These are phyloP conservation scores for Drosophila helvetica DNA, from an alignment of 2,888 invertebrate species.

Conservation along the genomic window DNA sequence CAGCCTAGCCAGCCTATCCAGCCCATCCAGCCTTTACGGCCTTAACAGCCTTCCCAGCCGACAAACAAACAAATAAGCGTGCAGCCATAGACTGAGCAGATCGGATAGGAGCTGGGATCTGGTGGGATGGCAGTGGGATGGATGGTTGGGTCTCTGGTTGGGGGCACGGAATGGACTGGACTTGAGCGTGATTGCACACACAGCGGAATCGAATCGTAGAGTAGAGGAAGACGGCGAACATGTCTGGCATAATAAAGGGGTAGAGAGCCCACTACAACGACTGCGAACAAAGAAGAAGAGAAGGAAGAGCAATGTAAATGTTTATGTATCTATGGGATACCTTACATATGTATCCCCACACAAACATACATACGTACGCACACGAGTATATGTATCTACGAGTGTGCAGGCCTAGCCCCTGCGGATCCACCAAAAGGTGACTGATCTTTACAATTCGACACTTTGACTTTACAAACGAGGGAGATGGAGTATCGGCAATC, in stretches of 20 bases:
- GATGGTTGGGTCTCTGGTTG: constrained; percentile 6
- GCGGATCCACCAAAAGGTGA: constrained; percentile 64
- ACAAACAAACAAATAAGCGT: constrained; percentile 75
- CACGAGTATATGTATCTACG: constrained; percentile 2
- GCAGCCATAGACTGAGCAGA: constrained; percentile 58
- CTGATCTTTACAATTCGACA: constrained; percentile 78
- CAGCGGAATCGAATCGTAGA: constrained; percentile 50
- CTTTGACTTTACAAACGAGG: constrained; percentile 66
- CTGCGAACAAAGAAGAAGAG: constrained; percentile 1
- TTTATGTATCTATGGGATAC: constrained; percentile 68
- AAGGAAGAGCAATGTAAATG: constrained; percentile 60
- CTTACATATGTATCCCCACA: constrained; percentile 24
- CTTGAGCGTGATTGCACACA: constrained; percentile 70
- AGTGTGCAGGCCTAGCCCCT: constrained; percentile 41
- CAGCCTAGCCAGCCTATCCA: neutral
- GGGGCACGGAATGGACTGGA: constrained; percentile 47
- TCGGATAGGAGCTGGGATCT: constrained; percentile 23
- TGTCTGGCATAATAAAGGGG: constrained; percentile 73
- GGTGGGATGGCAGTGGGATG: neutral
- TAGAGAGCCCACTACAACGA: constrained; percentile 39
- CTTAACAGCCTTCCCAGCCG: neutral
- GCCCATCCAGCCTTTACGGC: neutral
- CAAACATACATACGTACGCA: neutral
- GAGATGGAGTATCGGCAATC: constrained; percentile 23
- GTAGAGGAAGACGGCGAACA: constrained; percentile 60